These are phyloP conservation scores for Pristionchus arcanus DNA, from an alignment of 2,888 invertebrate genomes.

Conservation along the genomic window DNA sequence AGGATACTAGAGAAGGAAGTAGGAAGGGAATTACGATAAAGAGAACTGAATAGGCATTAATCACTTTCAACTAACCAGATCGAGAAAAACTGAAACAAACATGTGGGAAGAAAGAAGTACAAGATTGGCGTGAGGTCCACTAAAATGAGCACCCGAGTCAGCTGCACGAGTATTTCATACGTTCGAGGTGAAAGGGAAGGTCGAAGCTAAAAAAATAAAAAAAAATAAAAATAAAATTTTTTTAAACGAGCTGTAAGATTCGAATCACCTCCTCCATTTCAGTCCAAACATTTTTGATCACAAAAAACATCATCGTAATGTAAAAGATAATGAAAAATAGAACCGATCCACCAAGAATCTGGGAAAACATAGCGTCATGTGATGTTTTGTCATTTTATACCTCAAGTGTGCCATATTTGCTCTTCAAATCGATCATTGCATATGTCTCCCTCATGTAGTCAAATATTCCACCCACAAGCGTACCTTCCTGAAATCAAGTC, in stretches of 20 bases:
- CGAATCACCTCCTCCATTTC: conserved; percentile 9
- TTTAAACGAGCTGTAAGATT: neutral
- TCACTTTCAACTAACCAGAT: no score
- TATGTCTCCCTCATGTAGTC: neutral
- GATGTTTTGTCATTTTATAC: no score
- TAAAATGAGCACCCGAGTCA: neutral
- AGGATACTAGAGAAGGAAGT: neutral
- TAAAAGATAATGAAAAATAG: neutral
- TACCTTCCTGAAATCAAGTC: neutral
- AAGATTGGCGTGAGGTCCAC: neutral
- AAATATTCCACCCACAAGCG: neutral
- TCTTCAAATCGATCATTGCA: conserved; percentile 7
- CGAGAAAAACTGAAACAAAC: neutral
- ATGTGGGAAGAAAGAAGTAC: neutral
- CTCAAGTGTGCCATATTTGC: conserved; percentile 10
- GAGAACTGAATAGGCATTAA: neutral
- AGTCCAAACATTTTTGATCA: neutral
- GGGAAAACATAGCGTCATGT: no score
- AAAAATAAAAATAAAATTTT: neutral
- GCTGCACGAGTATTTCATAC: neutral
- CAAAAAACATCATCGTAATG: neutral
- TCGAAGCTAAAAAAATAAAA: neutral
- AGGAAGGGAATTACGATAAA: neutral
- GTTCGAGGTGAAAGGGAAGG: conserved; percentile 8
- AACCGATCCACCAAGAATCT: neutral